phyloP scores from a whole-genome alignment of 2,113 vertebrate genomes.

The Macroglossus sobrinus region DNA sequence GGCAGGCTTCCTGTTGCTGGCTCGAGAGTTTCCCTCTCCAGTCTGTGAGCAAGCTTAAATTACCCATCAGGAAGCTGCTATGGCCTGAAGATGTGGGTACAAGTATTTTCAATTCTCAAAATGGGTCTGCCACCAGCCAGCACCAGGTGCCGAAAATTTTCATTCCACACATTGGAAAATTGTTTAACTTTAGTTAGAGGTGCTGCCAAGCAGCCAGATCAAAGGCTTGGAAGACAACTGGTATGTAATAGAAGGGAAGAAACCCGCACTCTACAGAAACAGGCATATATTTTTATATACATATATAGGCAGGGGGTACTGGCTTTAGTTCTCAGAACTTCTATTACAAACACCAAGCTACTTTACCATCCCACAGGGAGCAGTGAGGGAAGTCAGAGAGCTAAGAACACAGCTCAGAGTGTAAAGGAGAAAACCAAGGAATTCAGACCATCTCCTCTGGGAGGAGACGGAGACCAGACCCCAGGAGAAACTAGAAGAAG shows the following conservation, averaged over 20 bases:
- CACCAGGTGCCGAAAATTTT: background rate
- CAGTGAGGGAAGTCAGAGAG: background rate
- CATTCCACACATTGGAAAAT: background rate
- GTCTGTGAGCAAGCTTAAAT: constrained; percentile 70
- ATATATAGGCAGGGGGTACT: background rate
- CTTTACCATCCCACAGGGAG: background rate
- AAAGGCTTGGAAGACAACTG: constrained; percentile 25
- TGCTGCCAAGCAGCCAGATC: background rate
- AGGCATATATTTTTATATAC: background rate
- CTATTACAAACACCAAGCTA: background rate
- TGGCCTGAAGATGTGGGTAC: background rate
- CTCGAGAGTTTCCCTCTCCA: constrained; percentile 75
- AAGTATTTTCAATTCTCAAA: constrained; percentile 31
- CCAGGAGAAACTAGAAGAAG: background rate
- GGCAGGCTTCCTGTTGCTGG: constrained; percentile 73
- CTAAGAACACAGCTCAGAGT: background rate
- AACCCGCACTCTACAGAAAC: background rate
- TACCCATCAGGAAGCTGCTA: constrained; percentile 62
- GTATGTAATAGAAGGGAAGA: fast-evolving
- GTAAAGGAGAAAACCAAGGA: background rate
- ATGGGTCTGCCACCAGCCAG: constrained; percentile 10
- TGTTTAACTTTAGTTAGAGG: constrained; percentile 34
- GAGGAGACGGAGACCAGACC: background rate
- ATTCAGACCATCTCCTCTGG: background rate
- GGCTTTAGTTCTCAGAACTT: background rate